Evolutionary conservation across 2,113 vertebrate genomes (phyloP), one percentile per base, ranked within the genome.

Genomic region (Trinectes maculatus): DNA sequence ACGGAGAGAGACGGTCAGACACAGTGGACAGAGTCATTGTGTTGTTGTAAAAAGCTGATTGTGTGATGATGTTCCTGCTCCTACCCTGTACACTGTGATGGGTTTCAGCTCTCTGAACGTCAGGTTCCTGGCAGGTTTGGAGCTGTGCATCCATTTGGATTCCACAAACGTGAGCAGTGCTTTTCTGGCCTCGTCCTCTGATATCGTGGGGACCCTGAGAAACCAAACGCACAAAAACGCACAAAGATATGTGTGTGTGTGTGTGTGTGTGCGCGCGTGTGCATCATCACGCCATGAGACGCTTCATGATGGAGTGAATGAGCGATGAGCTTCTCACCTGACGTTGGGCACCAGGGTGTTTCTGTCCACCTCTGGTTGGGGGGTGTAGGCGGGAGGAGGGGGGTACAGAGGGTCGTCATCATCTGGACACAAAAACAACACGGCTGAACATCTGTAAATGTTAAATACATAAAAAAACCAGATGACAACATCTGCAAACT

Each of bases 91-190:
- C 3, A 93, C 83, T 0, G 76, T 92, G 76, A 87, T 62, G 1
- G 90, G 92, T 36, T 54, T 83, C 56, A 96, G 80, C 13, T 93
- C 85, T 55, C 48, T 92, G 85, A 96, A 93, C 62, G 85, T 34
- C 1, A 95, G 84, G 82, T 93, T 88, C 1, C 90, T 80, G 0
- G 92, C 94, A 0, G 91, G 93, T 8, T 89, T 80, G 12, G 87
- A 84, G 79, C 94, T 92, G 3, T 93, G 94, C 15, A 74, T 93
- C 91, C 93, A 92, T 6, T 90, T 93, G 3, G 91, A 91, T 44
- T 86, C 84, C 33, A 93, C 87, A 9, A 93, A 95, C 77, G 83
- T 83, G 18, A 95, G 83, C 13, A 96, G 82, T 28, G 94, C 94
- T 1, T 87, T 89, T 9, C 93, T 81, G 16, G 94, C 95, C 47